Conservation (phyloP, 1,140 invertebrate species). For the Metaphire vulgaris region DNA sequence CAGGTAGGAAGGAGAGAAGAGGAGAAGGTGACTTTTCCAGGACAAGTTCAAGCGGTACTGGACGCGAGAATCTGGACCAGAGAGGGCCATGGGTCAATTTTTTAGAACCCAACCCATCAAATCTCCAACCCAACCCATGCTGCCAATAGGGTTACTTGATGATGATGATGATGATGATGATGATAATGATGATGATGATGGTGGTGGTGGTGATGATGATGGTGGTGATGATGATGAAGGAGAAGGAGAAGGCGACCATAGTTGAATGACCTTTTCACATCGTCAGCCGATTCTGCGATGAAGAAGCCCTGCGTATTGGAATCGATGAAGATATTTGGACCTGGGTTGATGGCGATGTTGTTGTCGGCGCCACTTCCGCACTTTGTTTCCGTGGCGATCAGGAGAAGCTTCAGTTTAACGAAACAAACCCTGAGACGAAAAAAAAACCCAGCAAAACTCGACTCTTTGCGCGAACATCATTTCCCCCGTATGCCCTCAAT, state of each 20-base stretch:
- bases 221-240: not conserved
- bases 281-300: conserved; percentile 98
- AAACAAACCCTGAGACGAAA: conserved; percentile 86
- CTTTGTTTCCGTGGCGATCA: conserved; percentile 96
- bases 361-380: conserved; percentile 83
- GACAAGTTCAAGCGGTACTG: too few species aligned
- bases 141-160: too few species aligned
- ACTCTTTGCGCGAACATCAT: too few species aligned
- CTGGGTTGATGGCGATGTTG: conserved; percentile 98
- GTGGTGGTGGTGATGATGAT: not conserved
- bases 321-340: conserved; percentile 84
- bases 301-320: conserved; percentile 99
- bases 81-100: too few species aligned
- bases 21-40: too few species aligned
- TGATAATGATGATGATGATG: not conserved
- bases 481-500: too few species aligned
- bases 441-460: too few species aligned
- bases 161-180: not conserved
- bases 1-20: too few species aligned
- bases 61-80: too few species aligned
- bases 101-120: too few species aligned
- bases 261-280: conserved; percentile 99
- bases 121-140: too few species aligned
- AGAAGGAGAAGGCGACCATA: too few species aligned
- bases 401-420: conserved; percentile 91